Evolutionary conservation across 2,888 invertebrate genomes (phyloP).

Genomic region (Ophion ventricosus): DNA sequence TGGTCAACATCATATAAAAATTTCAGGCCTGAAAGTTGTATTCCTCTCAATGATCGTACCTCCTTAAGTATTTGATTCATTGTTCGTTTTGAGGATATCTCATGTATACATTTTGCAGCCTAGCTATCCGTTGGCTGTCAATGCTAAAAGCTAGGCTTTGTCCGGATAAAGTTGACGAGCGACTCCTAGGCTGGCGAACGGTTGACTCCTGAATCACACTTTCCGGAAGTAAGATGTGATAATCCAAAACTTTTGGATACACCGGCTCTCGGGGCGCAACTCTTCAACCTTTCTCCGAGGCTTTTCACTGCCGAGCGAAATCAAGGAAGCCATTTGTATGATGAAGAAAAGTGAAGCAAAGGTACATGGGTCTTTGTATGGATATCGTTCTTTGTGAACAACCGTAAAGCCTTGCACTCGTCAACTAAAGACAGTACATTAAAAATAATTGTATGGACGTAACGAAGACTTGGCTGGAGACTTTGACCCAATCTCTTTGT

Average conservation of each 20-base stretch:
- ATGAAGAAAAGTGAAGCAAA: constrained; percentile 29
- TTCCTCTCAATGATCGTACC: too few species aligned
- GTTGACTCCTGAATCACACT: constrained; percentile 2
- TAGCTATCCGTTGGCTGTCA: not conserved
- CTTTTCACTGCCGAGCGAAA: not conserved
- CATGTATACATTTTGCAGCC: too few species aligned
- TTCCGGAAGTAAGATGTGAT: not conserved
- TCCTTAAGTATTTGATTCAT: too few species aligned
- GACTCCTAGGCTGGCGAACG: not conserved
- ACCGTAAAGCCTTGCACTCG: constrained; percentile 13
- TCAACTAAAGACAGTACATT: constrained; percentile 23
- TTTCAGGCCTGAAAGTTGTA: too few species aligned
- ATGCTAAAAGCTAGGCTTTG: not conserved
- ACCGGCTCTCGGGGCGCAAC: not conserved
- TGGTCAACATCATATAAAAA: too few species aligned
- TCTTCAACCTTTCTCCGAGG: not conserved
- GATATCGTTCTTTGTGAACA: constrained; percentile 3
- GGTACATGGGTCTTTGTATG: constrained; percentile 24
- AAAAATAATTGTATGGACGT: not conserved
- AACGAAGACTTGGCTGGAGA: not conserved
- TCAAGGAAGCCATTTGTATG: not conserved
- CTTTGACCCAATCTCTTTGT: constrained; percentile 22
- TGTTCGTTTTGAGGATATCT: too few species aligned
- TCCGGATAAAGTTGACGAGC: not conserved
- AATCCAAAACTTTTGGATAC: constrained; percentile 7